phyloP scores from a whole-genome alignment of 1,140 invertebrate species.

The Saccostrea glomerata region DNA sequence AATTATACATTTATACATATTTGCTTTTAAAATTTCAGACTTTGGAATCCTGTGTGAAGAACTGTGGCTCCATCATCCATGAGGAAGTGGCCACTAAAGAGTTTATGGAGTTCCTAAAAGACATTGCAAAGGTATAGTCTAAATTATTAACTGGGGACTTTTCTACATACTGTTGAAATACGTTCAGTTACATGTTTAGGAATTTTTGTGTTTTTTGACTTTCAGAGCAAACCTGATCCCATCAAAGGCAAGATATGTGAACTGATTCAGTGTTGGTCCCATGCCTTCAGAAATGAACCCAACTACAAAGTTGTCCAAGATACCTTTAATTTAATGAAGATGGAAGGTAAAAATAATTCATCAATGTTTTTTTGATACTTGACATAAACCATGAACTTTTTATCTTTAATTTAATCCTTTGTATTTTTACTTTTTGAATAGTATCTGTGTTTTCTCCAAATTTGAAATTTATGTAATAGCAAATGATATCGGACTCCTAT shows the following conservation, averaged over 20 bases:
- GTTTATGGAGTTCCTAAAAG: slow-evolving; percentile 96
- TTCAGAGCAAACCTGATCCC: slow-evolving; percentile 78
- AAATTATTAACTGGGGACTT: background rate
- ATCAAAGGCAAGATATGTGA: slow-evolving; percentile 94
- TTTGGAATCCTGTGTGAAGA: slow-evolving; percentile 98
- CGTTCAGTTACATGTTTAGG: background rate
- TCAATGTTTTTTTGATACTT: too few species aligned
- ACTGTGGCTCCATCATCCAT: slow-evolving; percentile 94
- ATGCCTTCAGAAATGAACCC: slow-evolving; percentile 94
- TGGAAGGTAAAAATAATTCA: slow-evolving; percentile 84
- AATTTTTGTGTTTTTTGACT: background rate
- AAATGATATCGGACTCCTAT: too few species aligned
- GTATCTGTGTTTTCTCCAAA: too few species aligned
- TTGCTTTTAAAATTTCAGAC: slow-evolving; percentile 81
- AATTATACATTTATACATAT: background rate
- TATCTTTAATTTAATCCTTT: too few species aligned
- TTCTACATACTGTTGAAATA: background rate
- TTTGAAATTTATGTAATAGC: too few species aligned
- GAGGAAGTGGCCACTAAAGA: slow-evolving; percentile 95
- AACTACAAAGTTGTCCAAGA: slow-evolving; percentile 92
- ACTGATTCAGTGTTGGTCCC: slow-evolving; percentile 97
- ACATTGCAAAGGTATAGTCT: slow-evolving; percentile 84
- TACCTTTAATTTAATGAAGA: slow-evolving; percentile 94
- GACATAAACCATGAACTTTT: too few species aligned
- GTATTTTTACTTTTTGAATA: too few species aligned